Conservation (phyloP, 2,888 invertebrate genomes). For the Disparrhopalites patrizii region DNA sequence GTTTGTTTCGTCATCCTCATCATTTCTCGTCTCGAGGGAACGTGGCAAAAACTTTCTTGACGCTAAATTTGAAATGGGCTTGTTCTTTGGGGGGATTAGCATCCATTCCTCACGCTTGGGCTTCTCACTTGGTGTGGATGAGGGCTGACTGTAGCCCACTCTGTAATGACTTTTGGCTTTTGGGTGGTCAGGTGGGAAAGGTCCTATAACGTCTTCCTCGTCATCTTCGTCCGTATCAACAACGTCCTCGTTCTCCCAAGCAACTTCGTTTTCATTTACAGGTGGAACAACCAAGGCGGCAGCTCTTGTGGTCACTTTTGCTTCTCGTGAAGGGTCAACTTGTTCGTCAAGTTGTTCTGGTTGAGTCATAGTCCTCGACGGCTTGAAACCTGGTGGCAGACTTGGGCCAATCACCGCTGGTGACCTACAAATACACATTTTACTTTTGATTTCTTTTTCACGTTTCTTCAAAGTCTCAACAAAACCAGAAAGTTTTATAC, state of each 20-base stretch:
- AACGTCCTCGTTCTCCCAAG: conserved; percentile 1
- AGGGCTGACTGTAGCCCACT: not conserved
- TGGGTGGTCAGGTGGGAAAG: conserved; percentile 28
- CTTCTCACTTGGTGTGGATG: not conserved
- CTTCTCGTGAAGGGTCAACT: conserved; percentile 23
- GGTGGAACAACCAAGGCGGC: too few relatives aligned
- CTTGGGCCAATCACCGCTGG: conserved; percentile 25
- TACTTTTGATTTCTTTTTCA: conserved; percentile 8
- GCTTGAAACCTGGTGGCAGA: conserved; percentile 25
- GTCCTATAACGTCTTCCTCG: conserved; percentile 23
- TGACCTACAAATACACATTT: conserved; percentile 30
- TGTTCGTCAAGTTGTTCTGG: conserved; percentile 25
- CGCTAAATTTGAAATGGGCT: conserved; percentile 26
- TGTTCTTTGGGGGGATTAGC: conserved; percentile 27
- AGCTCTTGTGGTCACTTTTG: too few relatives aligned
- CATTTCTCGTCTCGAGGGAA: conserved; percentile 21
- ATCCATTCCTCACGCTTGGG: conserved; percentile 30
- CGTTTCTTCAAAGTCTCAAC: not conserved
- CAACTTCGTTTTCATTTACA: too few relatives aligned
- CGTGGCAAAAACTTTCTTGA: conserved; percentile 27
- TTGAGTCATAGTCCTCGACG: conserved; percentile 11
- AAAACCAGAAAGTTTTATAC: not conserved
- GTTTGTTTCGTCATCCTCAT: conserved; percentile 20
- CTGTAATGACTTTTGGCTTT: not conserved
- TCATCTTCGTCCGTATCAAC: conserved; percentile 20